Evolutionary conservation across 2,888 invertebrate genomes (phyloP).

Genomic region (Petrolisthes cinctipes): DNA sequence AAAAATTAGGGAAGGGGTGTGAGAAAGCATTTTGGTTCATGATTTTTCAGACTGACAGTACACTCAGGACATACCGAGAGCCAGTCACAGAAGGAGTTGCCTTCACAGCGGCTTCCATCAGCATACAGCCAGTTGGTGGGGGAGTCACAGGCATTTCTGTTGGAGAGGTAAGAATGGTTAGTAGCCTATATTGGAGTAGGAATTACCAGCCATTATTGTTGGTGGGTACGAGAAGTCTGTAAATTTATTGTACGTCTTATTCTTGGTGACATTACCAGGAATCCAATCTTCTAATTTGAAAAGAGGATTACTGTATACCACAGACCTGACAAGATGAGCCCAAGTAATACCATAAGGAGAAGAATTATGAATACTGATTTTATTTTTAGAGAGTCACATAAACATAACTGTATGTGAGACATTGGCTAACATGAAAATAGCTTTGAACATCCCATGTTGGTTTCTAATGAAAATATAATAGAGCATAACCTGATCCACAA

Average conservation of each 20-base stretch:
- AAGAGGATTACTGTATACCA: background rate
- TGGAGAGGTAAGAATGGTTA: background rate
- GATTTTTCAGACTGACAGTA: background rate
- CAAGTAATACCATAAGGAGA: background rate
- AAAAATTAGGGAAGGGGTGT: no score
- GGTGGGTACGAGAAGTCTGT: no score
- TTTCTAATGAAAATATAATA: no score
- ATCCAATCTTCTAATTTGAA: background rate
- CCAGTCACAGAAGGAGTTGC: slow-evolving; percentile 65
- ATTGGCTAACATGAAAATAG: no score
- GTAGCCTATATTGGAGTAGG: background rate
- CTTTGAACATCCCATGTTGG: no score
- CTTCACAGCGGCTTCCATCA: slow-evolving; percentile 58
- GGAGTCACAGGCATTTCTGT: slow-evolving; percentile 63
- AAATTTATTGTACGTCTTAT: background rate
- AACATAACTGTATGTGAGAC: no score
- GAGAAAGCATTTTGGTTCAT: no score
- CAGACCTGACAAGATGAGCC: background rate
- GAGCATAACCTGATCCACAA: no score
- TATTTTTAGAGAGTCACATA: no score
- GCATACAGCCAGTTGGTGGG: slow-evolving; percentile 64
- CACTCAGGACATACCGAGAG: slow-evolving; percentile 28
- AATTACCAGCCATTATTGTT: background rate
- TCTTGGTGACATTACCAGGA: background rate
- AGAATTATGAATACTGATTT: no score